Conservation (phyloP, 2,113 vertebrate genomes). For the Cromileptes altivelis region DNA sequence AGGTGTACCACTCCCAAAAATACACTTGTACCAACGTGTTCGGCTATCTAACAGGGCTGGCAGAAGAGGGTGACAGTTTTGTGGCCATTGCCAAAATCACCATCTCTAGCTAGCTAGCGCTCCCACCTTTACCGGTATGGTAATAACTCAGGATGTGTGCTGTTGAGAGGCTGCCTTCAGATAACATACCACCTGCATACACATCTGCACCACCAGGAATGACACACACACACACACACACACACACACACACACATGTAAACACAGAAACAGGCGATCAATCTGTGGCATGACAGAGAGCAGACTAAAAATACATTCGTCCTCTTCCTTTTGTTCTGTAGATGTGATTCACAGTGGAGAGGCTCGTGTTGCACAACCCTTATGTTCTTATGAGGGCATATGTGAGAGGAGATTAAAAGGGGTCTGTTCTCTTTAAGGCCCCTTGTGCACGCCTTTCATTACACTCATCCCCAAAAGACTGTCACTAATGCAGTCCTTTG, state of each 20-base stretch:
- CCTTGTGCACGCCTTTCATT: conserved; percentile 64
- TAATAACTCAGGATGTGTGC: conserved; percentile 18
- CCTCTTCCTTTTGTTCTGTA: conserved; percentile 5
- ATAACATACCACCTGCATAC: conserved; percentile 34
- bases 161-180: conserved; percentile 16
- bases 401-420: conserved; percentile 42
- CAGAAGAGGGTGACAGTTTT: conserved; percentile 38
- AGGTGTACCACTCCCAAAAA: conserved; percentile 44
- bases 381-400: conserved; percentile 42
- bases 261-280: conserved; percentile 30
- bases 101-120: conserved; percentile 8
- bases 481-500: conserved; percentile 69
- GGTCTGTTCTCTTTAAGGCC: conserved; percentile 49
- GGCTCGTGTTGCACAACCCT: conserved; percentile 21
- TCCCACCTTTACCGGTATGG: conserved; percentile 15
- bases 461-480: conserved; percentile 65
- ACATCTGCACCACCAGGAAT: conserved; percentile 33
- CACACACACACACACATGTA: conserved; percentile 3
- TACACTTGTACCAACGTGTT: neutral
- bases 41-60: neutral
- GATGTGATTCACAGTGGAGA: conserved; percentile 10
- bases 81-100: conserved; percentile 23
- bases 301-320: conserved; percentile 47
- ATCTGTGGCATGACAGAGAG: conserved; percentile 19
- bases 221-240: neutral